Evolutionary conservation across 2,888 invertebrate genomes (phyloP).

Genomic region (Synergus gifuensis): DNA sequence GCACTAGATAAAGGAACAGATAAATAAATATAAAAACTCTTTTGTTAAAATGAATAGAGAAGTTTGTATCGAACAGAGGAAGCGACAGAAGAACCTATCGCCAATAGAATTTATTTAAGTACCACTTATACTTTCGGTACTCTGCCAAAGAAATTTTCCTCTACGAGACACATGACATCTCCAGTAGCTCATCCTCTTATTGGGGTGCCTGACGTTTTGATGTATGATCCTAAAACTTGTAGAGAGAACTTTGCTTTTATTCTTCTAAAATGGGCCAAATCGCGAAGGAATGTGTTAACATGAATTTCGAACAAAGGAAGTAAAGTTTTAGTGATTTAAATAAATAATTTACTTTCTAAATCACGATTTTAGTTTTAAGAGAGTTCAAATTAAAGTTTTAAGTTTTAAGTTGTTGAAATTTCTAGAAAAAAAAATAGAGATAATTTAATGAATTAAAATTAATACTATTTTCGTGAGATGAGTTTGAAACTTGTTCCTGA

Average conservation of each 20-base stretch:
- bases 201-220: neutral
- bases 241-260: neutral
- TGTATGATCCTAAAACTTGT: neutral
- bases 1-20: no score
- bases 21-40: no score
- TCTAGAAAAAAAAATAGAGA: no score
- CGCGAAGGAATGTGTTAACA: neutral
- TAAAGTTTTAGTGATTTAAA: neutral
- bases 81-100: slow-evolving; percentile 36
- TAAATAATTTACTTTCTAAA: no score
- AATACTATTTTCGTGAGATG: no score
- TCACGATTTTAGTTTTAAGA: no score
- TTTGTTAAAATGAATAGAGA: no score
- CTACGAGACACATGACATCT: neutral
- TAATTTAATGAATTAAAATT: no score
- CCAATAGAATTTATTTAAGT: slow-evolving; percentile 43
- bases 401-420: no score
- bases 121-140: slow-evolving; percentile 27
- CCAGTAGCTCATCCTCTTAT: neutral
- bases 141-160: neutral
- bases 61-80: neutral
- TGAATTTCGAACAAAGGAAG: neutral
- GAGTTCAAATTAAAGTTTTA: no score
- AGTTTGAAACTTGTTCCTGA: neutral
- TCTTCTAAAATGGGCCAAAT: neutral